Conservation (phyloP, 2,888 invertebrate species). For the Bimastos eiseni region DNA sequence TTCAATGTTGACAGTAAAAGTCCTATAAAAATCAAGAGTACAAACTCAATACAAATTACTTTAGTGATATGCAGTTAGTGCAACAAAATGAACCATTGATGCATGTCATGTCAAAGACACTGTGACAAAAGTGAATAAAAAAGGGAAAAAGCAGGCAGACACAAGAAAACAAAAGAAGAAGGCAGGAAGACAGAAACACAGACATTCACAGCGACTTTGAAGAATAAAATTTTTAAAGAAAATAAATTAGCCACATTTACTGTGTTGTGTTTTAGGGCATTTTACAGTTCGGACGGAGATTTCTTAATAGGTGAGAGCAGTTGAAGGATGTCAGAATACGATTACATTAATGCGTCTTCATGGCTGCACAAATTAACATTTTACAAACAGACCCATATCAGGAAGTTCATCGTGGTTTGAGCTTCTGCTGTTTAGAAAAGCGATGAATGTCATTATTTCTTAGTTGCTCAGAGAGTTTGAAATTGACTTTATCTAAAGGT, state of each 20-base stretch:
- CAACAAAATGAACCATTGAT: not conserved
- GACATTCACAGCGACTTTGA: not conserved
- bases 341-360: not conserved
- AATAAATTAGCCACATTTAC: not conserved
- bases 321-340: not conserved
- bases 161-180: too few species aligned
- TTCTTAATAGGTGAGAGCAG: slow-evolving; percentile 75
- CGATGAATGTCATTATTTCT: not conserved
- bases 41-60: not conserved
- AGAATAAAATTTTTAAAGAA: not conserved
- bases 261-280: slow-evolving; percentile 58
- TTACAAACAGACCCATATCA: not conserved
- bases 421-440: not conserved
- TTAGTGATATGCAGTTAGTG: not conserved
- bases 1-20: not conserved
- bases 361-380: not conserved
- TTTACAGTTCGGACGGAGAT: slow-evolving; percentile 94
- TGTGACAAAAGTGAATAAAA: not conserved
- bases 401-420: not conserved
- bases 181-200: not conserved
- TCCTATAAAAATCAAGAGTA: not conserved
- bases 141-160: not conserved
- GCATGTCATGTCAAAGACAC: not conserved
- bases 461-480: not conserved
- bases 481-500: not conserved